Percentiles rank a stretch among this genome's conserved stretches.
Evolutionary conservation across 2,888 invertebrate species (phyloP).

Genomic region (Eudasyphora cyanicolor): DNA sequence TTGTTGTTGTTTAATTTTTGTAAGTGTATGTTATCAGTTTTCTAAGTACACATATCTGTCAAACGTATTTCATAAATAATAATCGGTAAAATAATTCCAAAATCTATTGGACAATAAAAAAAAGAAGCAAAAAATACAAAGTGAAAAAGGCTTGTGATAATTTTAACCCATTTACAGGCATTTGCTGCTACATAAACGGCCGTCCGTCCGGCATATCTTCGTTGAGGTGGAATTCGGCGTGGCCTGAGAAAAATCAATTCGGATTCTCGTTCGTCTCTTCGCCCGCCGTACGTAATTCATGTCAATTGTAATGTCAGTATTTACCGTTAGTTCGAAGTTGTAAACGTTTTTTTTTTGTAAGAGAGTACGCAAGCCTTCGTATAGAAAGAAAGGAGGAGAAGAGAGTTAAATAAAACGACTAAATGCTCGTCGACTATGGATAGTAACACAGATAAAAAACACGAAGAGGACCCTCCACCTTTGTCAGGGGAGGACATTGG

Average conservation of each 20-base stretch:
- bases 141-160: conserved; percentile 2
- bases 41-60: conserved; percentile 12
- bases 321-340: conserved; percentile 30
- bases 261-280: conserved; percentile 22
- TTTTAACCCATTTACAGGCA: conserved; percentile 47
- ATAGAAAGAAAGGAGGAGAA: neutral
- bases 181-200: conserved; percentile 6
- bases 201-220: too few relatives aligned
- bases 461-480: conserved; percentile 73
- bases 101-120: conserved; percentile 11
- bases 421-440: conserved; percentile 73
- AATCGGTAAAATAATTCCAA: conserved; percentile 16
- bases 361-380: neutral
- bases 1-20: conserved; percentile 27
- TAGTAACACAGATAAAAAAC: conserved; percentile 73
- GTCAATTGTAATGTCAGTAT: conserved; percentile 5
- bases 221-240: conserved; percentile 6
- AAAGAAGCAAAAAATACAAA: conserved; percentile 1
- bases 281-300: neutral
- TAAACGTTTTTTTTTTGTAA: neutral
- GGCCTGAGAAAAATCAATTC: conserved; percentile 78
- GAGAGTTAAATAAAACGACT: conserved; percentile 42
- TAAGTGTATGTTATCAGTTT: conserved; percentile 38
- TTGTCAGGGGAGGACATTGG: conserved; percentile 65
- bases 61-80: conserved; percentile 20